Evolutionary conservation across 1,140 invertebrate species (phyloP).

Genomic region (Caerostris darwini): DNA sequence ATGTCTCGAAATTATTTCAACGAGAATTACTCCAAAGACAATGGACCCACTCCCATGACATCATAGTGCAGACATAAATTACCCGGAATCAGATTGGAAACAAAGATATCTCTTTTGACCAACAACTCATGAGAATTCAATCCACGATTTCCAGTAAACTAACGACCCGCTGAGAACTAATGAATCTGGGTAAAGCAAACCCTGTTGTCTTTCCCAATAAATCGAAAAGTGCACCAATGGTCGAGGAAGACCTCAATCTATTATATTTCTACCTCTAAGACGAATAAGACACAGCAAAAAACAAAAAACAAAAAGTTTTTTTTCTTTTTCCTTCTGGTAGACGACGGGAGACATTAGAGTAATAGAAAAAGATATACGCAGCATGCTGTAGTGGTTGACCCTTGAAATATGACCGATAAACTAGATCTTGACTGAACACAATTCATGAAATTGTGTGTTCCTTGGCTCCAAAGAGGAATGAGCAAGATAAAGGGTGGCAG

Average conservation of each 20-base stretch:
- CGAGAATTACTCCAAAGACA: not conserved
- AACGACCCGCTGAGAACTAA: constrained; percentile 69
- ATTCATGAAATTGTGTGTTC: constrained; percentile 20
- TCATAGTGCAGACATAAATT: not conserved
- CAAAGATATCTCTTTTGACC: constrained; percentile 38
- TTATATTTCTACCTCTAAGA: constrained; percentile 3
- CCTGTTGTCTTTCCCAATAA: constrained; percentile 46
- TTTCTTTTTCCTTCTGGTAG: not conserved
- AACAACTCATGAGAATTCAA: constrained; percentile 28
- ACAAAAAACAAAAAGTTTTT: not conserved
- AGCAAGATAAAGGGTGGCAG: not conserved
- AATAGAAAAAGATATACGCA: constrained; percentile 49
- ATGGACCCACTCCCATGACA: not conserved
- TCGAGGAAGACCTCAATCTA: constrained; percentile 9
- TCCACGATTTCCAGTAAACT: constrained; percentile 46
- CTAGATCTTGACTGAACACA: not conserved
- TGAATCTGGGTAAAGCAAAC: constrained; percentile 18
- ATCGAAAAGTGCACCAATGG: constrained; percentile 39
- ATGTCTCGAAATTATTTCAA: too few relatives aligned
- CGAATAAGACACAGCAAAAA: not conserved
- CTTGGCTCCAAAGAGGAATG: not conserved
- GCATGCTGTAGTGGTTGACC: not conserved
- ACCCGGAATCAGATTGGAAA: not conserved
- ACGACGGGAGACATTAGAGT: constrained; percentile 30
- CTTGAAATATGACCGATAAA: constrained; percentile 51